phyloP scores from a whole-genome alignment of 2,113 vertebrate species.

The Diadophis punctatus region DNA sequence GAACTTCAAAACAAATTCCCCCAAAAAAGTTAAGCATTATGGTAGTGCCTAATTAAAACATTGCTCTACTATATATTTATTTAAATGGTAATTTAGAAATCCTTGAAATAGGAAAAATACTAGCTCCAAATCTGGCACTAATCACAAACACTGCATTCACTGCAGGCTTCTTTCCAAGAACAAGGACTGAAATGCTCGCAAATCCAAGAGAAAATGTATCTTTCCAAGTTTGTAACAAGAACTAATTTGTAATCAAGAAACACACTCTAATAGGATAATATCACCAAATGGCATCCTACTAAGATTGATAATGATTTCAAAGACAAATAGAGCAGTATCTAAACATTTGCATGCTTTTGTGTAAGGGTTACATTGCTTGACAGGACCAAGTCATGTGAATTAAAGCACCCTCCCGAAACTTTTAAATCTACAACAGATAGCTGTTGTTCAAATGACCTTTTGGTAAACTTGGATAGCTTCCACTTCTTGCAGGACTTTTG shows the following conservation, averaged over 20 bases:
- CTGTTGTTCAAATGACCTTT: background rate
- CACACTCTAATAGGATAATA: background rate
- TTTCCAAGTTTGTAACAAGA: background rate
- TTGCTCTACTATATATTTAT: background rate
- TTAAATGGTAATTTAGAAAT: background rate
- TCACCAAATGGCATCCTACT: background rate
- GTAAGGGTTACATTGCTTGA: background rate
- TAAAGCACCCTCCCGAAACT: background rate
- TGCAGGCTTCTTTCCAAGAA: background rate
- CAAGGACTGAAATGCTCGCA: background rate
- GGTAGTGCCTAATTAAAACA: background rate
- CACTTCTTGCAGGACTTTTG: background rate
- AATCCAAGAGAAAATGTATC: background rate
- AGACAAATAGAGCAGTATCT: background rate
- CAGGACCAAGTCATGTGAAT: slow-evolving; percentile 1
- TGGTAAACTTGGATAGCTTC: background rate
- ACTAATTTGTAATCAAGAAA: background rate
- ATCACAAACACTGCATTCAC: background rate
- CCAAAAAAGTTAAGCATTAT: background rate
- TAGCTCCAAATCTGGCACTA: background rate
- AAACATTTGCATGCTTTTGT: background rate
- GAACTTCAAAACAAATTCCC: background rate
- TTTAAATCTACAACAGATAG: background rate
- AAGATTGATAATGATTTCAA: background rate
- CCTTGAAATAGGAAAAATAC: background rate